phyloP scores from a whole-genome alignment of 2,888 invertebrate genomes.

The Phalangium opilio region DNA sequence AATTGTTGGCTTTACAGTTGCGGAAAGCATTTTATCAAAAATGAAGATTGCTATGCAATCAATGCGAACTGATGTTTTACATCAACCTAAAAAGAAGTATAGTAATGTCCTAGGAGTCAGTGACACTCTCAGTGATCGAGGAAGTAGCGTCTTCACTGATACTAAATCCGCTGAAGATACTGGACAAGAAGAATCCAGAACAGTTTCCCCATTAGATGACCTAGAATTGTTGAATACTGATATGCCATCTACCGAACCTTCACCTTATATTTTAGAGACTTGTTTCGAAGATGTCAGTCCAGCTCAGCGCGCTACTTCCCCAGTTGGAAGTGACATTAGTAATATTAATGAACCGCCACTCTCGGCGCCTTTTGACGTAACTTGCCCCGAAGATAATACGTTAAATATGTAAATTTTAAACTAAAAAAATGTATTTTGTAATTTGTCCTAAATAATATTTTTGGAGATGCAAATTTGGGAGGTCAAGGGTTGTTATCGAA shows the following conservation, averaged over 20 bases:
- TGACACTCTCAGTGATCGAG: slow-evolving; percentile 4
- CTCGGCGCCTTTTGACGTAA: slow-evolving; percentile 16
- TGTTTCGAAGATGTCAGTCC: slow-evolving; percentile 19
- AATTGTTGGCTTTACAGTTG: slow-evolving; percentile 56
- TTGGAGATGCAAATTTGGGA: too few species aligned
- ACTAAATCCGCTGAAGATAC: slow-evolving; percentile 14
- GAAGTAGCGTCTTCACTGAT: slow-evolving; percentile 2
- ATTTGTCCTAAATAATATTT: too few species aligned
- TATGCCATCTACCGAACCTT: slow-evolving; percentile 17
- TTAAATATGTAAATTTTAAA: too few species aligned
- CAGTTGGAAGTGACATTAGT: slow-evolving; percentile 16
- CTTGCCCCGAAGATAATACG: too few species aligned
- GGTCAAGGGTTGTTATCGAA: too few species aligned
- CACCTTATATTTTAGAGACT: slow-evolving; percentile 17
- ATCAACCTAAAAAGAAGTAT: slow-evolving; percentile 12
- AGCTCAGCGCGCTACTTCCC: slow-evolving; percentile 16
- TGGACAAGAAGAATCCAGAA: slow-evolving; percentile 11
- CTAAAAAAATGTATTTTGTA: too few species aligned
- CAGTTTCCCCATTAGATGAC: slow-evolving; percentile 17
- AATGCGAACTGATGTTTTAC: slow-evolving; percentile 27
- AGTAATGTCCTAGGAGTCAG: slow-evolving; percentile 21
- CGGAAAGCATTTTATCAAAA: slow-evolving; percentile 55
- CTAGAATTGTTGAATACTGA: slow-evolving; percentile 15
- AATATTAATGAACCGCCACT: slow-evolving; percentile 15
- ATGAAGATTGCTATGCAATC: slow-evolving; percentile 48